Evolutionary conservation across 2,888 invertebrate species (phyloP).

Genomic region (Caenorhabditis auriculariae): DNA sequence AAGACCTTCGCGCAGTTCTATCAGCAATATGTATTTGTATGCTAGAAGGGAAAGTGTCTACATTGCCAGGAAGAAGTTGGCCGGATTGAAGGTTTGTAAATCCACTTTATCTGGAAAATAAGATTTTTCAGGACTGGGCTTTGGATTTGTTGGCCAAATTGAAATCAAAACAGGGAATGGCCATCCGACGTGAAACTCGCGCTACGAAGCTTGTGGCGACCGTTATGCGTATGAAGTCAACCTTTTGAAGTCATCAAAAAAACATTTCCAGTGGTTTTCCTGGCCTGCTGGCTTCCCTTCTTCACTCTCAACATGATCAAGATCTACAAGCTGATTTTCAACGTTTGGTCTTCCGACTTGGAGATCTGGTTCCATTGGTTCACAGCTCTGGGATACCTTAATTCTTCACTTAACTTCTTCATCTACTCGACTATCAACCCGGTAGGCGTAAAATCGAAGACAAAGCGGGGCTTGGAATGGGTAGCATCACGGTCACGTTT

Average conservation of each 20-base stretch:
- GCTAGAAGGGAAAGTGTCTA: conserved; percentile 61
- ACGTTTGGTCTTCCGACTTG: conserved; percentile 48
- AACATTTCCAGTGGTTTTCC: conserved; percentile 66
- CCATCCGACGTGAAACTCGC: conserved; percentile 61
- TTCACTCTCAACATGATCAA: conserved; percentile 66
- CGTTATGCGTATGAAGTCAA: conserved; percentile 64
- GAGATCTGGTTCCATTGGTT: conserved; percentile 53
- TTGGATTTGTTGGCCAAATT: conserved; percentile 60
- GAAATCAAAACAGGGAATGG: conserved; percentile 63
- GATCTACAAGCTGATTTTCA: conserved; percentile 54
- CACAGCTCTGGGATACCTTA: conserved; percentile 65
- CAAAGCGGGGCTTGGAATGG: neutral
- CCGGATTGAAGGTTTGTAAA: conserved; percentile 53
- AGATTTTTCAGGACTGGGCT: conserved; percentile 49
- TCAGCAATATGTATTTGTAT: conserved; percentile 59
- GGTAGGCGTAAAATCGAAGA: conserved; percentile 11
- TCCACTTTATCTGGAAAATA: neutral
- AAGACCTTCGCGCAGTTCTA: conserved; percentile 49
- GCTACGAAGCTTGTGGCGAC: conserved; percentile 65
- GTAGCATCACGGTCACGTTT: no score
- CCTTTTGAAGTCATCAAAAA: neutral
- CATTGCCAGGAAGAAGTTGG: conserved; percentile 61
- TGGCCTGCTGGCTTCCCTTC: conserved; percentile 68
- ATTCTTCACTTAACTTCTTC: conserved; percentile 67
- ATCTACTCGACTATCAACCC: conserved; percentile 68